These are phyloP conservation scores for Ochropacha duplaris DNA, from an alignment of 2,888 invertebrate species.

Conservation along the genomic window DNA sequence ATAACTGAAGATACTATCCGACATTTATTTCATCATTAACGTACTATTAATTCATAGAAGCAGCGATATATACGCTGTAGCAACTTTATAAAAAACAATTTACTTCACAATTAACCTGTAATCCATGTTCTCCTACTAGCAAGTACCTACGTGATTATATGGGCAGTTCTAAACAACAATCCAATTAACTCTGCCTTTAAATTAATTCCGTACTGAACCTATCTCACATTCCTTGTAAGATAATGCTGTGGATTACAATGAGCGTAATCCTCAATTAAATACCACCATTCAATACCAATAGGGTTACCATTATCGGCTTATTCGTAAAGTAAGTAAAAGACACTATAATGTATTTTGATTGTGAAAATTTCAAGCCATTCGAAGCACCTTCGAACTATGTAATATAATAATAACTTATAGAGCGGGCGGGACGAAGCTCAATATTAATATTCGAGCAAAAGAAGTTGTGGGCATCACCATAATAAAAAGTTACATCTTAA, in stretches of 20 bases:
- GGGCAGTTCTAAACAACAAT: slow-evolving; percentile 1
- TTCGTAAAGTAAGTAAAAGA: not conserved
- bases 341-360: too few relatives aligned
- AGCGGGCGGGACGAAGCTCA: not conserved
- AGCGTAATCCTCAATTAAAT: slow-evolving; percentile 10
- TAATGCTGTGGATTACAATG: slow-evolving; percentile 10
- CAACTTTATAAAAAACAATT: not conserved
- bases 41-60: too few relatives aligned
- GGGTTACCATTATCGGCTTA: not conserved
- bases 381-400: too few relatives aligned
- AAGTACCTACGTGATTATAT: not conserved
- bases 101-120: not conserved
- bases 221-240: slow-evolving; percentile 8
- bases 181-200: slow-evolving; percentile 10
- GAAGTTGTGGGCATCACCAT: not conserved
- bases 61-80: not conserved
- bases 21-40: too few relatives aligned
- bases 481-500: too few relatives aligned
- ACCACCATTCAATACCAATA: slow-evolving; percentile 6
- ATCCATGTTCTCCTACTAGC: not conserved
- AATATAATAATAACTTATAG: too few relatives aligned
- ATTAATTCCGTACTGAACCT: slow-evolving; percentile 14
- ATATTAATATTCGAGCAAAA: not conserved
- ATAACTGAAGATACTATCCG: too few relatives aligned
- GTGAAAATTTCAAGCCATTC: too few relatives aligned